Conservation (phyloP, 2,888 invertebrate species). For the Acleris holmiana region DNA sequence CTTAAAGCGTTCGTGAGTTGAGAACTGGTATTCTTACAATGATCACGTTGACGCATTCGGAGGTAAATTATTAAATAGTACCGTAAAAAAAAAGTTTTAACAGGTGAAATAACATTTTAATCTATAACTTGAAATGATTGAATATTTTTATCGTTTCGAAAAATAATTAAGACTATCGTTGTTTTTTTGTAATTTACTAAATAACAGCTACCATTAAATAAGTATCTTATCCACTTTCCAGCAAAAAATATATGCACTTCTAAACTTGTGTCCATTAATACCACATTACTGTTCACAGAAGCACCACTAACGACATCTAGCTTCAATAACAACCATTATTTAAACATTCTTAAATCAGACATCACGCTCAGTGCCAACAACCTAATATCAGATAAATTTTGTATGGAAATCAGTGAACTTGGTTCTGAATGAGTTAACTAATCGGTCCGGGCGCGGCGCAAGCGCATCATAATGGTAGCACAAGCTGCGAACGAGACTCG, state of each 20-base stretch:
- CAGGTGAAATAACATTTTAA: no score
- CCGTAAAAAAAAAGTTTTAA: no score
- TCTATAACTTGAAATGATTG: no score
- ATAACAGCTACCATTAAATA: no score
- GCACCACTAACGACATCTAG: background rate
- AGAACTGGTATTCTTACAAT: slow-evolving; percentile 12
- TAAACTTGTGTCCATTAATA: background rate
- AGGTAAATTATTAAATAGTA: background rate
- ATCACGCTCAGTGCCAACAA: no score
- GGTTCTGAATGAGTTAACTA: slow-evolving; percentile 2
- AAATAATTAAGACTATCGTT: no score
- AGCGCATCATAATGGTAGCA: slow-evolving; percentile 33
- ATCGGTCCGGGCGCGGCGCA: slow-evolving; percentile 31
- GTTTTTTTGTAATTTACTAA: no score
- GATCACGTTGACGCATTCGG: background rate
- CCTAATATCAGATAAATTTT: no score
- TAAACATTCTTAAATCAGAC: no score
- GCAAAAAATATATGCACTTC: background rate
- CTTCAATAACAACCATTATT: background rate
- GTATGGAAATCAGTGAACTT: background rate
- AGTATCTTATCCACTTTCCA: background rate
- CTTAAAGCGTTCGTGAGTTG: slow-evolving; percentile 37
- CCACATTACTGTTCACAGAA: background rate
- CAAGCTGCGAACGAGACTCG: slow-evolving; percentile 62
- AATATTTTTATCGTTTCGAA: no score